Percentiles rank a stretch among this genome's conserved stretches.
These are phyloP conservation scores for Hydrozoanthus tunicans DNA, from an alignment of 64 coral and sea anemone species.

Conservation along the genomic window DNA sequence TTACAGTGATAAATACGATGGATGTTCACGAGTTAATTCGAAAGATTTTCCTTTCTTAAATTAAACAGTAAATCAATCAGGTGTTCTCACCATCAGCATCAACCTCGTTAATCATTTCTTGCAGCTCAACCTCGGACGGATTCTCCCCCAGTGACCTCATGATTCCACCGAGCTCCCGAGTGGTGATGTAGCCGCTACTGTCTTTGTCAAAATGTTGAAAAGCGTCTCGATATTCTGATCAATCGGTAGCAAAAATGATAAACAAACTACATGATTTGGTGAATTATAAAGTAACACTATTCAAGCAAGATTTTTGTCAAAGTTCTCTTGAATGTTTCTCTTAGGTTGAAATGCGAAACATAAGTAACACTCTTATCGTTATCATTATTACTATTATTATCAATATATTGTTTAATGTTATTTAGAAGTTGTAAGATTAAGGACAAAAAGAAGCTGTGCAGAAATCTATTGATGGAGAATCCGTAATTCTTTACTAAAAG, in stretches of 20 bases:
- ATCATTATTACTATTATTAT: too few species aligned
- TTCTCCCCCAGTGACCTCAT: conserved; percentile 75
- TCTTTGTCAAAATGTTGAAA: conserved; percentile 74
- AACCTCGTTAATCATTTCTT: conserved; percentile 64
- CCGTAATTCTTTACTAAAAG: too few species aligned
- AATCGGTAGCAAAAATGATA: background rate
- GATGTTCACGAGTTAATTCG: too few species aligned
- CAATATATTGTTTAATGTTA: too few species aligned
- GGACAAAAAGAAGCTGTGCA: too few species aligned
- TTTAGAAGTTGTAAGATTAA: too few species aligned
- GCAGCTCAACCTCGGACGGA: conserved; percentile 63
- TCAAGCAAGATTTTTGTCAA: too few species aligned
- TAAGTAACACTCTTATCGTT: too few species aligned
- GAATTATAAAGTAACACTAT: background rate
- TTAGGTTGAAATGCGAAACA: too few species aligned
- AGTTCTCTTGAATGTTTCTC: too few species aligned
- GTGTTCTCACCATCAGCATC: conserved; percentile 58
- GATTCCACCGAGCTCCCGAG: conserved; percentile 58
- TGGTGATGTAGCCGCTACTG: conserved; percentile 63
- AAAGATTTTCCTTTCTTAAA: too few species aligned
- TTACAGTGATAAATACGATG: background rate
- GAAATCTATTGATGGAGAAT: background rate
- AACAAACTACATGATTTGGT: background rate
- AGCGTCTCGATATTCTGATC: conserved; percentile 64
- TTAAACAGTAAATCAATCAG: too few species aligned